A percentile compares a stretch with the other conserved stretches of the same genome.
These are phyloP conservation scores for Malthinus flaveolus DNA, from an alignment of 2,888 invertebrate species.

Conservation along the genomic window DNA sequence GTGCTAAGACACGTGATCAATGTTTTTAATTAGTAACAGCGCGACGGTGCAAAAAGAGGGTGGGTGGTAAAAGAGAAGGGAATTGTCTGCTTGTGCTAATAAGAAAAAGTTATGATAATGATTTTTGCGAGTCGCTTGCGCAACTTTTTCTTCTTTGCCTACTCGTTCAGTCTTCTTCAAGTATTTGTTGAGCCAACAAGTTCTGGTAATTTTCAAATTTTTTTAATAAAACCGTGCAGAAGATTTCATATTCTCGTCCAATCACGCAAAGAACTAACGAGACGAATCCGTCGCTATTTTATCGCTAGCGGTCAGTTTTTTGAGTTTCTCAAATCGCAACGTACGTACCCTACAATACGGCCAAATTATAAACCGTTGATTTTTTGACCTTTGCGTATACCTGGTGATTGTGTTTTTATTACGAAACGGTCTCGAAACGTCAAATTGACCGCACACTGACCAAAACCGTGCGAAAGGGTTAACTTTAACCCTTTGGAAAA, in stretches of 20 bases:
- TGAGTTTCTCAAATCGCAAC: too few species aligned
- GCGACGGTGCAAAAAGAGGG: constrained; percentile 38
- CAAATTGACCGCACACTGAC: constrained; percentile 37
- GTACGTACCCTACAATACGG: constrained; percentile 20
- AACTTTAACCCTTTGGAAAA: constrained; percentile 29
- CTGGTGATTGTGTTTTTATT: constrained; percentile 21
- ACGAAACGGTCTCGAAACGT: constrained; percentile 11
- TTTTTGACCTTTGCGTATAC: constrained; percentile 14
- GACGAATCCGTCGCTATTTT: background rate
- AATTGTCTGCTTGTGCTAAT: constrained; percentile 55
- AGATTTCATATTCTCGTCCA: too few species aligned
- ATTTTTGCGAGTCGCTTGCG: constrained; percentile 53
- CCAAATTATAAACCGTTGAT: constrained; percentile 37
- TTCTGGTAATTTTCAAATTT: too few species aligned
- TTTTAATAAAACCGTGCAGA: too few species aligned
- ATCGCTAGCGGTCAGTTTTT: background rate
- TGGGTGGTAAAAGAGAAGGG: constrained; percentile 41
- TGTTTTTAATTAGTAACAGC: constrained; percentile 44
- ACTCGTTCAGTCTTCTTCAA: constrained; percentile 40
- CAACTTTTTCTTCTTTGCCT: constrained; percentile 46
- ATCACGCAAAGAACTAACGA: background rate
- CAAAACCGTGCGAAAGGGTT: constrained; percentile 41
- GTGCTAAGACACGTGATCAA: constrained; percentile 44
- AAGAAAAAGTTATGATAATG: constrained; percentile 55
- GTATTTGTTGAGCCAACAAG: constrained; percentile 35